These are phyloP conservation scores for Cladorhizidae sp. DNA, from an alignment of 37 sponge, comb jelly and placozoan genomes.

Conservation along the genomic window DNA sequence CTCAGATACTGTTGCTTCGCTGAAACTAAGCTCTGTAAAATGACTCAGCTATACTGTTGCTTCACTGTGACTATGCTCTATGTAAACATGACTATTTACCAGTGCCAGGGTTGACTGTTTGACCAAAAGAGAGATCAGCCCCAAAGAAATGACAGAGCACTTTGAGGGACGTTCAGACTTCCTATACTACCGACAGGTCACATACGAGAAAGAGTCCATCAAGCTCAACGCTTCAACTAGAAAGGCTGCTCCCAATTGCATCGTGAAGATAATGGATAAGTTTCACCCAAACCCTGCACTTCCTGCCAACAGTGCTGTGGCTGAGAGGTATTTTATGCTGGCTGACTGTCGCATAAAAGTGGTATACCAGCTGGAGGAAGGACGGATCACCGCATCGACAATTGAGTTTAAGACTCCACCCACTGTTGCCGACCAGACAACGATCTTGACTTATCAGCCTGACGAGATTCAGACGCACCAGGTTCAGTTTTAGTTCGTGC, in stretches of 20 bases:
- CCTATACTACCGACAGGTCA: constrained; percentile 67
- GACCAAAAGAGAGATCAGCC: constrained; percentile 61
- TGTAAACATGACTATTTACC: too few species aligned
- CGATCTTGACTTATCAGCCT: constrained; percentile 41
- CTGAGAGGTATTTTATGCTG: constrained; percentile 69
- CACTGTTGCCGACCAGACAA: constrained; percentile 58
- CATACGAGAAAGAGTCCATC: constrained; percentile 36
- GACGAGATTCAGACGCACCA: constrained; percentile 54
- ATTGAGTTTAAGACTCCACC: constrained; percentile 75
- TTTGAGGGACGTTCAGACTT: constrained; percentile 79
- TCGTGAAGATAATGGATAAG: constrained; percentile 72
- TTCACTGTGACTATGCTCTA: not conserved
- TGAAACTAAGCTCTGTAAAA: not conserved
- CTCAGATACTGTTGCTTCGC: too few species aligned
- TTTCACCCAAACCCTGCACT: constrained; percentile 73
- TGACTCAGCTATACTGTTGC: not conserved
- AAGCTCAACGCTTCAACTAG: constrained; percentile 56
- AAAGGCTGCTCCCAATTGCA: constrained; percentile 22
- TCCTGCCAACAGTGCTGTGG: constrained; percentile 78
- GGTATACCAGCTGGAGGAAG: constrained; percentile 82
- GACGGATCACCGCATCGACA: constrained; percentile 79
- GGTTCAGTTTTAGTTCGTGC: constrained; percentile 1
- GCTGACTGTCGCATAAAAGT: constrained; percentile 73
- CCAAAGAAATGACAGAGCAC: constrained; percentile 76
- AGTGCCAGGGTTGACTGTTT: constrained; percentile 95